These are phyloP conservation scores for Leiothrix lutea DNA, from an alignment of 2,113 vertebrate genomes.

Conservation along the genomic window DNA sequence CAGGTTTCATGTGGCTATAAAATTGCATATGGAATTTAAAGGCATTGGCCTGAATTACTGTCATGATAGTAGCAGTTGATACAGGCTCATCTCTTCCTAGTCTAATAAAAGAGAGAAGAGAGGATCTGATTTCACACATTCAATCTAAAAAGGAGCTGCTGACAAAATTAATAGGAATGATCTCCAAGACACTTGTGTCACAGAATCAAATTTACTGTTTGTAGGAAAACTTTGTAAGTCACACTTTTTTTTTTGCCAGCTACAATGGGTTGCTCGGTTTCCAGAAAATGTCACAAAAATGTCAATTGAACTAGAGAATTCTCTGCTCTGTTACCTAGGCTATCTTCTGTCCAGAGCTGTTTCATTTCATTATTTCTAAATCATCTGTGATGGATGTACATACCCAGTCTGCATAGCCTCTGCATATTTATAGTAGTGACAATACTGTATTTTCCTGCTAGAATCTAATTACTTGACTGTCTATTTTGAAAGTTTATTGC, in stretches of 20 bases:
- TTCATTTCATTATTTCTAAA: constrained; percentile 6
- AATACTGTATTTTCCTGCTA: background rate
- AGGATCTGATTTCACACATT: background rate
- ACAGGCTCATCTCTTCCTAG: background rate
- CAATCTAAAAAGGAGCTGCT: background rate
- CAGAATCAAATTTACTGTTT: background rate
- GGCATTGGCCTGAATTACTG: background rate
- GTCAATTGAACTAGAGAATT: background rate
- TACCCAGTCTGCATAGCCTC: background rate
- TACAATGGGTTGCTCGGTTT: background rate
- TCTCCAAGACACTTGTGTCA: background rate
- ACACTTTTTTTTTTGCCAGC: background rate
- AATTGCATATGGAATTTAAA: background rate
- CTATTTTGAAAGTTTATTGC: background rate
- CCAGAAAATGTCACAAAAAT: background rate
- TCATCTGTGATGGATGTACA: background rate
- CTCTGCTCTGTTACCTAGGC: background rate
- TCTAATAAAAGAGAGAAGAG: background rate
- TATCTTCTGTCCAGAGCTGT: background rate
- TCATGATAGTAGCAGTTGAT: background rate
- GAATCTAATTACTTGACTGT: background rate
- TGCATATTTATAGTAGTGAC: background rate
- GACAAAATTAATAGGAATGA: background rate
- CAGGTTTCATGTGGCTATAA: background rate
- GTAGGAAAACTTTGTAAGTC: background rate